Evolutionary conservation across 2,113 vertebrate genomes (phyloP), one percentile per base, ranked within the genome.

Genomic region (Thermophis baileyi): DNA sequence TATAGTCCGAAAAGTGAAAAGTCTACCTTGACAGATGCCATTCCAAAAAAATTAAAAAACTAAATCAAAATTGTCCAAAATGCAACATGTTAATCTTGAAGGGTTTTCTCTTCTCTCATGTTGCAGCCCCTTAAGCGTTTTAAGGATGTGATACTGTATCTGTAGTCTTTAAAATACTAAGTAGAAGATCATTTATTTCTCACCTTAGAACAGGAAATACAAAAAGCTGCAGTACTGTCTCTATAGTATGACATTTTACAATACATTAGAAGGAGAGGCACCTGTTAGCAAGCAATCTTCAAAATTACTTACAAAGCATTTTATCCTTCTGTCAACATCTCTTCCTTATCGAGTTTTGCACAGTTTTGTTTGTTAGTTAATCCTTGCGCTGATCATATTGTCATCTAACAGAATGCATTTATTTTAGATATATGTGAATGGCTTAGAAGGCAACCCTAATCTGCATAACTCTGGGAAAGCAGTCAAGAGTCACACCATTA

Each of bases 101-200:
- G 40, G 91, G 14, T 89, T 89, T 89, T 27, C n/a, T 85, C 51
- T 47, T 60, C 20, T 46, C n/a, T 57, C 63, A 89, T 44, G 49
- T 35, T 20, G 20, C 51, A 49, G 25, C 60, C 51, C 57, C 30
- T 57, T 93, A 60, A 89, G 63, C 14, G 18, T 69, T 57, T 57
- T 85, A 89, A 44, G 25, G 18, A 74, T 85, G 35, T 57, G 53
- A 46, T 22, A 40, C 30, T 12, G 50, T 89, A 57, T 85, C 55
- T n/a, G 10, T 85, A 46, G 30, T 88, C 51, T 89, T 55, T n/a
- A 89, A 87, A 81, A 85, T 85, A 69, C 92, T 89, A 89, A 93
- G 85, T 86, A 89, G 69, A 85, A 49, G 5, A 57, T 89, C 50
- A 50, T 91, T 54, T 49, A 92, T 92, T 92, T 54, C 53, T 10